phyloP scores from a whole-genome alignment of 1,140 invertebrate species.

The Drosophila nebulosa region DNA sequence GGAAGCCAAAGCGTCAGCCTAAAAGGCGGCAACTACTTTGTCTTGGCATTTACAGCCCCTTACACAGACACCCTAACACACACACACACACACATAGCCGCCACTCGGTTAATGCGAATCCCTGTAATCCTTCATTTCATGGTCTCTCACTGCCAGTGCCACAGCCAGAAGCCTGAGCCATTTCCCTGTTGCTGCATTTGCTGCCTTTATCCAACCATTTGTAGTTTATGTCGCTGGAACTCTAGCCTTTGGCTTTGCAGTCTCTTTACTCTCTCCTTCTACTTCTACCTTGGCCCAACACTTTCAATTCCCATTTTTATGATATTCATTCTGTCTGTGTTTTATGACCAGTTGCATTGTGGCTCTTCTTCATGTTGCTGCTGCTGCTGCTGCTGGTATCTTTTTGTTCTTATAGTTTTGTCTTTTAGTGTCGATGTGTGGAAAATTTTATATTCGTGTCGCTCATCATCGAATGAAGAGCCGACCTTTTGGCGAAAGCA shows the following conservation, averaged over 20 bases:
- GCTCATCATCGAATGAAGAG: not conserved
- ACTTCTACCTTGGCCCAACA: too few species aligned
- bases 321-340: constrained; percentile 7
- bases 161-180: not conserved
- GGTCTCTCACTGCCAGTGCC: constrained; percentile 2
- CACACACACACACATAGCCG: not conserved
- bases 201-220: not conserved
- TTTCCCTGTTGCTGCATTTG: not conserved
- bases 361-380: not conserved
- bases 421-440: constrained; percentile 28
- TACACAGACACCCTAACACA: not conserved
- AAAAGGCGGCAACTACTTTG: constrained; percentile 20
- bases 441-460: constrained; percentile 18
- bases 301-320: constrained; percentile 3
- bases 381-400: not conserved
- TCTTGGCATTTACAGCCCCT: constrained; percentile 1
- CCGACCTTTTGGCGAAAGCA: not conserved
- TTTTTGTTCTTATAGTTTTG: constrained; percentile 3
- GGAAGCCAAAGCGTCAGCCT: constrained; percentile 4
- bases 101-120: constrained; percentile 22
- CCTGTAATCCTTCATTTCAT: constrained; percentile 29
- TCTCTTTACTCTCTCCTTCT: not conserved
- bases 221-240: constrained; percentile 9
- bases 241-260: constrained; percentile 2
- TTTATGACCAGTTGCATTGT: constrained; percentile 8